These are phyloP conservation scores for Gobionotothen gibberifrons DNA, from an alignment of 2,797 vertebrate species.

Conservation along the genomic window DNA sequence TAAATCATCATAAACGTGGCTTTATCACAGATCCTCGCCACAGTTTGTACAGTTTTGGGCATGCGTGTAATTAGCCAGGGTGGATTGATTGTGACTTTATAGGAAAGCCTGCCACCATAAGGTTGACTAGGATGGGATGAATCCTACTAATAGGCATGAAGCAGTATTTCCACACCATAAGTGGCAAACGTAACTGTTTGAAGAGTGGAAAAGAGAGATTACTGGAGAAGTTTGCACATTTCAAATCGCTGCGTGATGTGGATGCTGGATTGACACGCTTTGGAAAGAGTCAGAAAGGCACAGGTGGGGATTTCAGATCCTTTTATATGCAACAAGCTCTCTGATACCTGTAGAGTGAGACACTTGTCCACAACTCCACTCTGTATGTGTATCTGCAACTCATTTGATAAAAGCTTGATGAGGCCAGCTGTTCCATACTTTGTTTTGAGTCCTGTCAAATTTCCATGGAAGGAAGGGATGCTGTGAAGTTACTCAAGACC, in stretches of 20 bases:
- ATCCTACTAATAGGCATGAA: neutral
- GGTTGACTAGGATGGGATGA: neutral
- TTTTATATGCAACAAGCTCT: neutral
- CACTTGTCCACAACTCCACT: neutral
- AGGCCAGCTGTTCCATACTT: neutral
- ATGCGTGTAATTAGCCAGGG: neutral
- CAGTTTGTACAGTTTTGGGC: neutral
- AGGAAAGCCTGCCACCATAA: neutral
- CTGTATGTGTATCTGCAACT: slow-evolving; percentile 10
- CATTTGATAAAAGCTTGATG: slow-evolving; percentile 20
- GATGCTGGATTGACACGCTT: neutral
- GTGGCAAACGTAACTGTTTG: too few relatives aligned
- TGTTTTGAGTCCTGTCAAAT: slow-evolving; percentile 22
- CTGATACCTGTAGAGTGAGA: slow-evolving; percentile 5
- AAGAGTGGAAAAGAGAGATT: neutral
- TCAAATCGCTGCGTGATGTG: neutral
- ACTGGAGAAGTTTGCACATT: neutral
- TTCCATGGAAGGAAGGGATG: neutral
- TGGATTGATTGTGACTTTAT: neutral
- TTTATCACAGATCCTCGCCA: neutral
- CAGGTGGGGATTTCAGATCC: neutral
- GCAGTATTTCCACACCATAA: neutral
- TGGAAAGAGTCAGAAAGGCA: neutral
- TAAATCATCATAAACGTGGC: neutral
- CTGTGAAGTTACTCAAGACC: neutral